Evolutionary conservation across 2,113 vertebrate species (phyloP), one percentile per base, ranked within the genome.

Genomic region (Furnarius figulus): DNA sequence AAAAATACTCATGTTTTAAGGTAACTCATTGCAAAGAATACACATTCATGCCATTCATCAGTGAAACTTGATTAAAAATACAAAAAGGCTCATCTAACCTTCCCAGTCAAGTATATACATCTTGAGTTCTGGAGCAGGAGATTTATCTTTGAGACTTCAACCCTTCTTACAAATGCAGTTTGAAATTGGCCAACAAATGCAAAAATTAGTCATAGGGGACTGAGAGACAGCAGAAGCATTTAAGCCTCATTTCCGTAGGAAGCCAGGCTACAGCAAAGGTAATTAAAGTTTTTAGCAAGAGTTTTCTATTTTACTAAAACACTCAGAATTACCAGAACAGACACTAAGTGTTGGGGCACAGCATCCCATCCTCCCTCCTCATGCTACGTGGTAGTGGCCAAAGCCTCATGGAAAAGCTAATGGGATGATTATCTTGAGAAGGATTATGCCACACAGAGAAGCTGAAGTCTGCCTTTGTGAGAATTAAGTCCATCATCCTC

Each of bases 371-470:
- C 61, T 90, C 71, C 53, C 17, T 80, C n/a, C 46, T 33, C 22
- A 67, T 22, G 42, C 25, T 35, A 15, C 0, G 0, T 28, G 25
- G 17, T 1, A 72, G 52, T 28, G 66, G 72, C 75, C 92, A 90
- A 92, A 89, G 68, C 63, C 44, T 44, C 56, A 86, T 13, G 30
- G 42, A 88, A 83, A 93, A 92, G 61, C 83, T 92, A 92, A 94
- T 37, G 42, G 63, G 63, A 66, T 90, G 16, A 95, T 95, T 90
- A 77, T 74, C 93, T 67, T 70, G 82, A 39, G 61, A 65, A 73
- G 73, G 88, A 96, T 95, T 94, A 93, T 10, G n/a, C 68, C 84
- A 33, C 66, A 46, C 44, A 56, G 73, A 68, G 89, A 90, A 90
- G 79, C 61, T 92, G 83, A 86, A 61, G 73, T 56, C 86, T 95